Evolutionary conservation across 2,888 invertebrate genomes (phyloP), one percentile per base, ranked within the genome.

Genomic region (Orchesellides sinensis): DNA sequence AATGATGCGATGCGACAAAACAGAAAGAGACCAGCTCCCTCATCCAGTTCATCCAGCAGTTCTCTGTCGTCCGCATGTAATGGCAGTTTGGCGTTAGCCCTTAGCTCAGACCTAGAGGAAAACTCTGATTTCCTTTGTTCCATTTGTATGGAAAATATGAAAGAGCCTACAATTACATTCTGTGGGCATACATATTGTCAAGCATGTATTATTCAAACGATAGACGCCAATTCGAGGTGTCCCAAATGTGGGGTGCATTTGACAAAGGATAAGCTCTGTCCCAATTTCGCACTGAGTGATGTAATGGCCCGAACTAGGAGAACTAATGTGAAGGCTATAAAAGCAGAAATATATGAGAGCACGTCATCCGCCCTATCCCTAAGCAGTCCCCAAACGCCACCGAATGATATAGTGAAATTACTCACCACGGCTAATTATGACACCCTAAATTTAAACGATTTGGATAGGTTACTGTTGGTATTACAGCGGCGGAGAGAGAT

Each of bases 131-230:
- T 87, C 88, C 90, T 93, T 69, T 95, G 97, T 89, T 96, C 96
- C 0, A 94, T 97, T 70, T 98, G 98, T 91, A 95, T 96, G 90
- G 95, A 96, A 90, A 91, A 96, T 63, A 96, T 97, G 83, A 94
- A 94, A 87, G 96, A 96, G 90, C 96, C 97, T 0, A 94, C 96
- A 90, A 96, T 97, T 89, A 97, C 97, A 0, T 93, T 94, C 87
- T 97, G 98, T 90, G 97, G 97, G 0, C 97, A 98, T 90, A 96
- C 96, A 0, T 98, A 96, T 91, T 98, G 98, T 90, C 94, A 93
- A 89, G 92, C 93, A 19, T 98, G 97, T 90, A 95, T 97, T 65
- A 90, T 91, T 21, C 92, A 92, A 86, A 93, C 94, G 1, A 91
- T 95, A 47, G 93, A 94, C 88, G 90, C 91, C 1, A 92, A 91